Percentiles rank a stretch among this genome's conserved stretches.
These are phyloP conservation scores for Theristicus caerulescens DNA, from an alignment of 2,113 vertebrate species.

Conservation along the genomic window DNA sequence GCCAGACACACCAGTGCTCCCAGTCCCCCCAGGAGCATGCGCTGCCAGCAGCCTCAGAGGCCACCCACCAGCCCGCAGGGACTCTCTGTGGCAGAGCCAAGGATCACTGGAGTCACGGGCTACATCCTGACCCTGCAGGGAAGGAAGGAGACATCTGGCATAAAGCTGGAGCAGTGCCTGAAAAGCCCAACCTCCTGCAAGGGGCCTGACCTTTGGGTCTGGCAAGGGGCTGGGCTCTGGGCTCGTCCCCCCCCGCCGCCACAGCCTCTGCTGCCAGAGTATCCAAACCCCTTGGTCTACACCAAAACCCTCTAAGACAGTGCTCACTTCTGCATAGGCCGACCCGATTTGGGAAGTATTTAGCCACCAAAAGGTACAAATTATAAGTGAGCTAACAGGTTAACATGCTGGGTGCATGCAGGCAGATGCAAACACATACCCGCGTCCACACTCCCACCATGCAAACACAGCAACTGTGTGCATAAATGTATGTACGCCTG, in stretches of 20 bases:
- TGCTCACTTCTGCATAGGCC: background rate
- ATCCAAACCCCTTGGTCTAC: background rate
- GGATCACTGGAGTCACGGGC: background rate
- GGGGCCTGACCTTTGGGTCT: background rate
- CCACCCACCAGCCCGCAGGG: background rate
- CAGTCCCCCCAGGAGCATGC: background rate
- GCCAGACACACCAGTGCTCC: background rate
- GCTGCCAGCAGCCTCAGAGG: background rate
- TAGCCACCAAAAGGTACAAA: background rate
- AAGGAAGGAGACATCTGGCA: background rate
- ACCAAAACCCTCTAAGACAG: background rate
- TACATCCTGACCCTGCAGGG: background rate
- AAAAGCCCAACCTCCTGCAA: background rate
- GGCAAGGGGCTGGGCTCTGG: rapidly evolving
- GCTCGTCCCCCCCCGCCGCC: background rate
- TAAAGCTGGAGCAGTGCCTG: background rate
- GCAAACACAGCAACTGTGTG: background rate
- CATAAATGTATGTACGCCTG: rapidly evolving
- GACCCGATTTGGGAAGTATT: background rate
- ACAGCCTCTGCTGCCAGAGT: background rate
- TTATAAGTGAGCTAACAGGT: rapidly evolving
- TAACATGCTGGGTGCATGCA: background rate
- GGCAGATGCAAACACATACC: background rate
- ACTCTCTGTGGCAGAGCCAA: background rate
- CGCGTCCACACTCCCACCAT: rapidly evolving